Evolutionary conservation across 1,140 invertebrate species (phyloP), one percentile per base, ranked within the genome.

Genomic region (Ectropis grisescens): DNA sequence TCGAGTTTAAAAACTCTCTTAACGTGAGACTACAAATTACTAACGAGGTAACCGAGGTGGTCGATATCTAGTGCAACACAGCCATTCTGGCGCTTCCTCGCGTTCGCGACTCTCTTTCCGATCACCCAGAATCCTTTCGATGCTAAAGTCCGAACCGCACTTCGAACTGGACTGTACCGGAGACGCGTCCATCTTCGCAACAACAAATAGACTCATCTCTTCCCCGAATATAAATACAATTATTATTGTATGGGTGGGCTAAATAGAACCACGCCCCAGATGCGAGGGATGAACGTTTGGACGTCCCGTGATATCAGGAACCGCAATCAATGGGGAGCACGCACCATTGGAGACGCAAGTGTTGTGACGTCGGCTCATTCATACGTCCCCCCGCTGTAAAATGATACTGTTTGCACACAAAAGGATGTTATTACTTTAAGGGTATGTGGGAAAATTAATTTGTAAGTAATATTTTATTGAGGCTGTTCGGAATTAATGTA

Each of bases 51-150:
- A 54, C 54, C 89, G 90, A 2, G 90, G 90, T 2, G 90, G 91
- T 45, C 86, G 88, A 55, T 91, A 93, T 39, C 91, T 74, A 0
- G 90, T 92, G 49, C 90, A 93, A 33, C 88, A 87, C 14, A 93
- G 66, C 91, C 91, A 92, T 10, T 82, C 69, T 2, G 82, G 83
- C 9, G 58, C 31, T 29, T 55, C 46, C 3, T 25, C 30, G 11
- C 29, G 37, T 8, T 44, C 41, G 10, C 44, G 39, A 7, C 54
- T 57, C 11, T 58, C 67, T 13, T 41, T 59, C 13, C 65, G 54
- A 24, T 64, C 60, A 49, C 79, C 78, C 47, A 85, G 61, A 39
- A 85, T 85, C 41, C 84, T 72, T 32, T 84, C 80, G 11, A 85
- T 85, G 55, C 82, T 85, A 47, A 85, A 85, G 66, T 85, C 80